A percentile compares a stretch with the other conserved stretches of the same genome.
Evolutionary conservation across 2,113 vertebrate genomes (phyloP).

Genomic region (Nettapus auritus): DNA sequence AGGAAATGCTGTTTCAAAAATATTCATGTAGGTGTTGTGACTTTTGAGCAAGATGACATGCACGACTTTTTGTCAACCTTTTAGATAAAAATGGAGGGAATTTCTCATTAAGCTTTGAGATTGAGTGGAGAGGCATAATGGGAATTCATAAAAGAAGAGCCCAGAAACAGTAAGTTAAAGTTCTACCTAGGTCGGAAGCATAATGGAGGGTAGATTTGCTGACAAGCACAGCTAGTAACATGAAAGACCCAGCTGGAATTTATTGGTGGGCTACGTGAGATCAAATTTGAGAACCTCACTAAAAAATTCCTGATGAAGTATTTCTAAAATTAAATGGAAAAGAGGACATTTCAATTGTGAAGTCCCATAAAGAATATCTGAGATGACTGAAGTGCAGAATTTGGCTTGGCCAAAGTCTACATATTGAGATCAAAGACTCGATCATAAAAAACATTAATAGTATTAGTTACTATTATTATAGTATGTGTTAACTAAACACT

Average conservation of each 20-base stretch:
- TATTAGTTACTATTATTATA: background rate
- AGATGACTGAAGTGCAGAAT: background rate
- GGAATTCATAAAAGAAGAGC: background rate
- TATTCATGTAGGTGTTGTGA: background rate
- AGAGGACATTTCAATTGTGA: background rate
- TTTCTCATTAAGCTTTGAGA: background rate
- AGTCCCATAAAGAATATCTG: background rate
- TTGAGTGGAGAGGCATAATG: background rate
- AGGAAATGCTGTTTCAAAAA: constrained; percentile 2
- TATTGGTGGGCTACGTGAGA: background rate
- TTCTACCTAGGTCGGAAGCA: background rate
- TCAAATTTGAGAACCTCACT: background rate
- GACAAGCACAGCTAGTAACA: background rate
- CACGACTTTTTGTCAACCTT: background rate
- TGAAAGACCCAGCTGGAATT: background rate
- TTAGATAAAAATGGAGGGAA: background rate
- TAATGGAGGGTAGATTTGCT: background rate
- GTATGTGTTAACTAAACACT: background rate
- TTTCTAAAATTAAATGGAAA: background rate
- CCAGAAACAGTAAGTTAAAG: background rate
- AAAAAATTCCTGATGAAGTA: background rate
- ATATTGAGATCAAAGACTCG: background rate
- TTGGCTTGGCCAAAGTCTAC: background rate
- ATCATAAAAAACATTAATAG: background rate
- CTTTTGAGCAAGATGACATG: background rate